A percentile compares a stretch with the other conserved stretches of the same genome.
Conservation (phyloP, 2,888 invertebrate genomes). For the Elysia crispata region DNA sequence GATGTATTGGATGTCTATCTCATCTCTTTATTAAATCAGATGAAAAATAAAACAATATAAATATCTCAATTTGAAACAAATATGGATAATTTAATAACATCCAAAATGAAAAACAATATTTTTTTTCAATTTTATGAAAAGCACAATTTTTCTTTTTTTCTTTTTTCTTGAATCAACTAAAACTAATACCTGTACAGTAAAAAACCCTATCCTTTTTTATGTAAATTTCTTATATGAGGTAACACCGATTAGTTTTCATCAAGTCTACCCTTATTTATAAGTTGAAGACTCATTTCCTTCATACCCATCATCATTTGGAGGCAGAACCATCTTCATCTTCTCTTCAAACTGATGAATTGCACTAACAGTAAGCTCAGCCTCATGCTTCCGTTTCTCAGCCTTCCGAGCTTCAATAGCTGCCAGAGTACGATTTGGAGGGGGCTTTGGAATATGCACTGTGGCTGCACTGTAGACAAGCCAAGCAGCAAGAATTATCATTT, state of each 20-base stretch:
- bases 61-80: neutral
- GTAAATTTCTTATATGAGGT: too few relatives aligned
- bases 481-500: too few relatives aligned
- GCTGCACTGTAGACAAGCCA: constrained; percentile 71
- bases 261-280: too few relatives aligned
- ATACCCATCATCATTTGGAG: constrained; percentile 60
- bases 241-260: too few relatives aligned
- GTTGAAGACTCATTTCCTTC: neutral
- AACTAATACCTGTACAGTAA: too few relatives aligned
- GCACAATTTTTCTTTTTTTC: neutral
- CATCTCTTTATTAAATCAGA: constrained; percentile 55
- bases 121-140: neutral
- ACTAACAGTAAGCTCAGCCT: constrained; percentile 69
- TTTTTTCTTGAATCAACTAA: neutral
- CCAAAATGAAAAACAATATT: too few relatives aligned
- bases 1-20: constrained; percentile 66
- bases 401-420: constrained; percentile 67
- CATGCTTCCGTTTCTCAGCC: constrained; percentile 58
- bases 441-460: constrained; percentile 75
- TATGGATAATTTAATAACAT: neutral
- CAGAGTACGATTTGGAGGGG: constrained; percentile 72
- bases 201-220: too few relatives aligned
- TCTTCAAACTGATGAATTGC: constrained; percentile 75
- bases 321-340: constrained; percentile 71
- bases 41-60: too few relatives aligned